Evolutionary conservation across 2,113 vertebrate species (phyloP), one percentile per base, ranked within the genome.

Genomic region (Craseonycteris thonglongyai): DNA sequence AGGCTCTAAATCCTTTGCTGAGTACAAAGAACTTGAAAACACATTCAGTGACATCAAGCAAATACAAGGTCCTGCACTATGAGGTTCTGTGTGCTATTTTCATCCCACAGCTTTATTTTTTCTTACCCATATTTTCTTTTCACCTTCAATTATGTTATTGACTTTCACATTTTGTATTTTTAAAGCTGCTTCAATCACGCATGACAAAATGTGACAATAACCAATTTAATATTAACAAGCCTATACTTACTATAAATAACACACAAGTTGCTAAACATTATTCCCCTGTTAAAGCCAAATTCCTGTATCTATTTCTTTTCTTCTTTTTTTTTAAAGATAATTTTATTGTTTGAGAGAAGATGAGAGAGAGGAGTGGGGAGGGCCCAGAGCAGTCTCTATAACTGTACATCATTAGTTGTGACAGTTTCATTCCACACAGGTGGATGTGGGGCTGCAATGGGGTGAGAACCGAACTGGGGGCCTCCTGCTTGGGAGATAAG

Each of bases 281-380:
- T 7, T 71, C 63, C 63, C 4, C 3, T 4, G 1, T 21, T 19
- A 5, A 4, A 30, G 30, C 30, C 22, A 1, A 40, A 42, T 18
- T 1, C 8, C 45, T 1, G 22, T 19, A 0, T 4, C 26, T 12
- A 3, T 1, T 7, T 33, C 56, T 74, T 13, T 24, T n/a, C n/a
- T n/a, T n/a, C n/a, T n/a, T n/a, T n/a, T n/a, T n/a, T n/a, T n/a
- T n/a, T n/a, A n/a, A n/a, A n/a, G n/a, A n/a, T n/a, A n/a, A n/a
- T n/a, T n/a, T n/a, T n/a, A n/a, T n/a, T n/a, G n/a, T n/a, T n/a
- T n/a, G n/a, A n/a, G n/a, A n/a, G n/a, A n/a, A n/a, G n/a, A n/a
- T n/a, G n/a, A n/a, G n/a, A n/a, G n/a, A n/a, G n/a, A n/a, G n/a
- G n/a, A n/a, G n/a, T n/a, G n/a, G n/a, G n/a, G n/a, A n/a, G n/a